phyloP scores from a whole-genome alignment of 2,888 invertebrate species.

The Rhyacophila evoluta region DNA sequence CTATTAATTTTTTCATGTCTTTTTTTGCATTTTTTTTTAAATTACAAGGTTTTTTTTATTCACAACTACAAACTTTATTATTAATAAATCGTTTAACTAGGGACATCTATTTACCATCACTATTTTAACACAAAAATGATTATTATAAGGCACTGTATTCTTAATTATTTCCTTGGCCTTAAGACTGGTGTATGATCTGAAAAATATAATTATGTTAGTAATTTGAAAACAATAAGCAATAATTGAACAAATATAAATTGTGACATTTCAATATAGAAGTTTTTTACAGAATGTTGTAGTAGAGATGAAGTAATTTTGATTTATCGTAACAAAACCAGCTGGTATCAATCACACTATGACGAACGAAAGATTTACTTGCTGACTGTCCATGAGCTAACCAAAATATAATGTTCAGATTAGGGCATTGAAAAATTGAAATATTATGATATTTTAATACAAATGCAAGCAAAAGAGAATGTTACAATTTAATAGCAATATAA shows the following conservation, averaged over 20 bases:
- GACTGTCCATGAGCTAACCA: neutral
- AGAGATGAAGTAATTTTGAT: neutral
- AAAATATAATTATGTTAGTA: neutral
- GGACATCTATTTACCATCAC: too few relatives aligned
- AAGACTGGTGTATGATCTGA: neutral
- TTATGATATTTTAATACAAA: neutral
- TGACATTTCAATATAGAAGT: too few relatives aligned
- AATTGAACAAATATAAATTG: too few relatives aligned
- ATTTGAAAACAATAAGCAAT: neutral
- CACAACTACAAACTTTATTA: too few relatives aligned
- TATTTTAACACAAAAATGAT: neutral
- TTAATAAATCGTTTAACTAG: too few relatives aligned
- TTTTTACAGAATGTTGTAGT: too few relatives aligned
- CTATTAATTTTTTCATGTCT: neutral
- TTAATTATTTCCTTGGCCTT: neutral
- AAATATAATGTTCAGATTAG: neutral
- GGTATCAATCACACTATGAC: neutral
- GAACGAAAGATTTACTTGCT: neutral
- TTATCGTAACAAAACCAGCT: neutral
- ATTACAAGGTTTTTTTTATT: neutral
- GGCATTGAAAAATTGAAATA: neutral
- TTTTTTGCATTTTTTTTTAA: neutral
- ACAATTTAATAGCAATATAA: slow-evolving; percentile 50
- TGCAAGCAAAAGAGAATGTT: slow-evolving; percentile 39
- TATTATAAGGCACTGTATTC: neutral